These are phyloP conservation scores for Orthonychiurus folsomi DNA, from an alignment of 2,888 invertebrate species.

Conservation along the genomic window DNA sequence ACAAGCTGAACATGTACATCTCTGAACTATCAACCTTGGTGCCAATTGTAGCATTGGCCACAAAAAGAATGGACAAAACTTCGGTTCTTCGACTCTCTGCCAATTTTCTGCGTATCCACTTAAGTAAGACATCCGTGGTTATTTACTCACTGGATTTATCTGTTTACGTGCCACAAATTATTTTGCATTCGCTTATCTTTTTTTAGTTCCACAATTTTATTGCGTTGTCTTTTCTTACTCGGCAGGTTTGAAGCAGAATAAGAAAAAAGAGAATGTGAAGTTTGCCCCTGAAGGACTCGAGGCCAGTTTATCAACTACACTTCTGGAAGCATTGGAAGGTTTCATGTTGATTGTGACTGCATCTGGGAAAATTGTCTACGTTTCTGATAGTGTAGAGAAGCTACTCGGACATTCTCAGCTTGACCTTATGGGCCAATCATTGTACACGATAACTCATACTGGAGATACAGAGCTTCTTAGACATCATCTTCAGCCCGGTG, in stretches of 20 bases:
- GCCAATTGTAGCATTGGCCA: slow-evolving; percentile 71
- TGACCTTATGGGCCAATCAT: slow-evolving; percentile 70
- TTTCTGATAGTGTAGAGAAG: slow-evolving; percentile 74
- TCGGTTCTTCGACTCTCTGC: slow-evolving; percentile 78
- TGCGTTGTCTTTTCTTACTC: too few species aligned
- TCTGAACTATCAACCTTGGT: slow-evolving; percentile 70
- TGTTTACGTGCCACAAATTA: not conserved
- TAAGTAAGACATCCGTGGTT: slow-evolving; percentile 28
- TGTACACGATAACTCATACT: slow-evolving; percentile 72
- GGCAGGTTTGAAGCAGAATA: slow-evolving; percentile 39
- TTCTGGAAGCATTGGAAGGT: slow-evolving; percentile 53
- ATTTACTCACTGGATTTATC: not conserved
- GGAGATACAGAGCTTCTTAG: slow-evolving; percentile 57
- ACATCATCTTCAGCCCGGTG: slow-evolving; percentile 40
- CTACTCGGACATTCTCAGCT: slow-evolving; percentile 77
- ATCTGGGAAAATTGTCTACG: slow-evolving; percentile 72
- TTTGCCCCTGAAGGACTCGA: slow-evolving; percentile 27
- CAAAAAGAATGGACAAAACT: slow-evolving; percentile 81
- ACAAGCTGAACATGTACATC: slow-evolving; percentile 78
- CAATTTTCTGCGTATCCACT: slow-evolving; percentile 68
- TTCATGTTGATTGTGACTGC: slow-evolving; percentile 72
- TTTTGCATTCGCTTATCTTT: too few species aligned
- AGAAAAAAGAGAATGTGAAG: slow-evolving; percentile 25
- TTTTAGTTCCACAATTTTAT: too few species aligned
- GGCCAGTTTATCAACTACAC: slow-evolving; percentile 41